phyloP scores from a whole-genome alignment of 2,113 vertebrate genomes.

The Zosterops lateralis region DNA sequence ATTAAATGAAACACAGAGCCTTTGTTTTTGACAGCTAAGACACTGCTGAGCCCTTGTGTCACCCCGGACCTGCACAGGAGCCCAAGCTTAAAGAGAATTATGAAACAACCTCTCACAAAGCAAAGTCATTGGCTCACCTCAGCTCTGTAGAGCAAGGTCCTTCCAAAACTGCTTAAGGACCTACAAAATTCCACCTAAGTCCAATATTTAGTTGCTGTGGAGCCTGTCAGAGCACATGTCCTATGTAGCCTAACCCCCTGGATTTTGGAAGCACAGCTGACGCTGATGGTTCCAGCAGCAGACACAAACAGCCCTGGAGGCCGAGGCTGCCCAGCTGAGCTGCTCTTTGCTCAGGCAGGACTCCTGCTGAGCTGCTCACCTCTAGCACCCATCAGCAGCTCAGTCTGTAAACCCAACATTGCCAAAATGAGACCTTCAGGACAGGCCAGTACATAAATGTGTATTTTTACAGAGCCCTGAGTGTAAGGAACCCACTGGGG shows the following conservation, averaged over 20 bases:
- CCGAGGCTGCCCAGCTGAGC: background rate
- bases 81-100: background rate
- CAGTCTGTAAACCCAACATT: background rate
- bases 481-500: background rate
- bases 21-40: background rate
- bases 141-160: background rate
- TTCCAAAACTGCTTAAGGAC: background rate
- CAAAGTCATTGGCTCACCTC: background rate
- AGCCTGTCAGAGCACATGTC: background rate
- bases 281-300: background rate
- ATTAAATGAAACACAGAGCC: background rate
- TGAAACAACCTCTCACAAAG: background rate
- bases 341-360: background rate
- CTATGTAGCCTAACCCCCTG: accelerated
- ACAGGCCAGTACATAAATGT: accelerated
- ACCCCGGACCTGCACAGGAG: background rate
- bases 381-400: background rate
- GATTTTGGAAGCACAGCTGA: accelerated
- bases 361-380: background rate
- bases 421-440: background rate
- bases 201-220: background rate
- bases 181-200: background rate
- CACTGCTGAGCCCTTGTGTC: background rate
- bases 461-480: accelerated
- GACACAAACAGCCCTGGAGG: background rate